These are phyloP conservation scores for Dioctria rufipes DNA, from an alignment of 2,888 invertebrate species.

Conservation along the genomic window DNA sequence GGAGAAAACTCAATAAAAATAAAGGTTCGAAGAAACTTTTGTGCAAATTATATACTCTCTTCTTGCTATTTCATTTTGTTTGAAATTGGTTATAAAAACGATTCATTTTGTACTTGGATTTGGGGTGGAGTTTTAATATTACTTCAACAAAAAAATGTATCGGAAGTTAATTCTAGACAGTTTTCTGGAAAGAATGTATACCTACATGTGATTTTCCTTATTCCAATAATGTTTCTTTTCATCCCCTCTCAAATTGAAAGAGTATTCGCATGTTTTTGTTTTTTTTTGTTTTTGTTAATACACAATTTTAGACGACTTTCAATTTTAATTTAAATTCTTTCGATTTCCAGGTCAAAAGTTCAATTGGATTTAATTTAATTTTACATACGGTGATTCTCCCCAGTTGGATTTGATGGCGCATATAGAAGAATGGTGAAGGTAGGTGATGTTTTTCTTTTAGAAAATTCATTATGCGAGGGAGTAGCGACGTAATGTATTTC, in stretches of 20 bases:
- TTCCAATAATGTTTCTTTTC: no score
- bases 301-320: conserved; percentile 18
- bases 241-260: no score
- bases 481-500: background rate
- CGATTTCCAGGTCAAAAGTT: conserved; percentile 37
- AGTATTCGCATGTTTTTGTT: background rate
- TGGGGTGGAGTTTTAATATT: no score
- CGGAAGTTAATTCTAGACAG: background rate
- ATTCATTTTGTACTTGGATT: no score
- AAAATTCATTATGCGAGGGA: conserved; percentile 16
- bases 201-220: no score
- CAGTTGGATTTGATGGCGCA: background rate
- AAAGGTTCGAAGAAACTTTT: no score
- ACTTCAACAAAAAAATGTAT: conserved; percentile 4
- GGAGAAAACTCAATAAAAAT: background rate
- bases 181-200: background rate
- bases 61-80: background rate
- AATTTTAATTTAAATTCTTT: conserved; percentile 41
- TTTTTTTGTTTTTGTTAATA: conserved; percentile 23
- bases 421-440: background rate
- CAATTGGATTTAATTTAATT: conserved; percentile 41
- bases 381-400: conserved; percentile 1
- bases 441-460: background rate
- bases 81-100: no score
- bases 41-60: conserved; percentile 21